Conservation (phyloP, 2,113 vertebrate genomes). For the Paedocypris sp. region DNA sequence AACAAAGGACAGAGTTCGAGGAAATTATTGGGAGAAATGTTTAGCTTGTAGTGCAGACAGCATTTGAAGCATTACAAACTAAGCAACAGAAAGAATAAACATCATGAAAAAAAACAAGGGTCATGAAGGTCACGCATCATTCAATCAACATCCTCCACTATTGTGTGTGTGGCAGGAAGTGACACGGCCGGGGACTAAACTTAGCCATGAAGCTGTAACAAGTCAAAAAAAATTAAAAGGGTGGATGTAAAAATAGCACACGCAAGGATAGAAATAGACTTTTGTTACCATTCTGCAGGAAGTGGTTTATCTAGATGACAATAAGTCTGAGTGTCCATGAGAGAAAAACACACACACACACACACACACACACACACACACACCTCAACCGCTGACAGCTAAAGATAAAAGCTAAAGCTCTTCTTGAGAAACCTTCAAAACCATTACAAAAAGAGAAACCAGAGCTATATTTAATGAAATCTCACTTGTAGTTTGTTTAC, state of each 20-base stretch:
- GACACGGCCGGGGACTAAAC: conserved; percentile 32
- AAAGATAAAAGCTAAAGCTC: background rate
- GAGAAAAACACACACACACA: background rate
- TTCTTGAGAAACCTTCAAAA: background rate
- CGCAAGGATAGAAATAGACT: conserved; percentile 53
- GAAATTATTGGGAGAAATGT: too few species aligned
- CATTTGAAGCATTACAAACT: too few species aligned
- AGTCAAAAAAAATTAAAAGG: conserved; percentile 35
- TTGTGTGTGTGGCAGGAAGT: conserved; percentile 49
- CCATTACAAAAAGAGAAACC: background rate
- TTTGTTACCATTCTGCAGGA: conserved; percentile 47
- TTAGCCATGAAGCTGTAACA: conserved; percentile 40
- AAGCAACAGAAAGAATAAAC: too few species aligned
- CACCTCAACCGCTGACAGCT: background rate
- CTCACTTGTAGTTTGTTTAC: conserved; percentile 2
- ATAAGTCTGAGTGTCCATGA: conserved; percentile 48
- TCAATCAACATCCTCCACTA: background rate
- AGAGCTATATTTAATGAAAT: background rate
- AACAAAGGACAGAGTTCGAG: too few species aligned
- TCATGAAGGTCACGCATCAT: background rate
- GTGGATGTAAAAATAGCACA: conserved; percentile 49
- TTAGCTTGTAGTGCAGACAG: too few species aligned
- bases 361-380: background rate
- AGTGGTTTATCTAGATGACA: conserved; percentile 38
- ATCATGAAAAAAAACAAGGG: too few species aligned